A percentile compares a stretch with the other conserved stretches of the same genome.
phyloP scores from a whole-genome alignment of 2,797 vertebrate species.

The Paratrypauchen microcephalus region DNA sequence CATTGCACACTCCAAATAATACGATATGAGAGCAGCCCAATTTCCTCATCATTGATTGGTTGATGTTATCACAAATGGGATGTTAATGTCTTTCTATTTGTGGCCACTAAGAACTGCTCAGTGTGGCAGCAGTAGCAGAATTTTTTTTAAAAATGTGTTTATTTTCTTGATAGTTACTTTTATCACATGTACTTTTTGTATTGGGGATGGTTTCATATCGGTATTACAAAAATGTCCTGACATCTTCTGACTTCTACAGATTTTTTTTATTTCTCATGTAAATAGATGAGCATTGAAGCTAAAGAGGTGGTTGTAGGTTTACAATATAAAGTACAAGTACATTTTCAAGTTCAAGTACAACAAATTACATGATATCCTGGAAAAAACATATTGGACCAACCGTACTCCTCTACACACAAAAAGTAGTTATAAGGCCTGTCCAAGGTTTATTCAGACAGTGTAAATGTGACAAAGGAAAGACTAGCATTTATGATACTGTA shows the following conservation, averaged over 20 bases:
- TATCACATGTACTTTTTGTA: not conserved
- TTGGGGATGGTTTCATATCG: too few species aligned
- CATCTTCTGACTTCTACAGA: too few species aligned
- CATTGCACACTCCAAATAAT: slow-evolving; percentile 29
- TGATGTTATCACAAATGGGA: slow-evolving; percentile 63
- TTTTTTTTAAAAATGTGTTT: not conserved
- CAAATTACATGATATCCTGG: too few species aligned
- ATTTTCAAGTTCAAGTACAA: too few species aligned
- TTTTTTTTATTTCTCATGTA: too few species aligned
- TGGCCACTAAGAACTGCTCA: slow-evolving; percentile 50
- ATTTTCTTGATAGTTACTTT: not conserved
- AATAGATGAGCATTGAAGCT: too few species aligned
- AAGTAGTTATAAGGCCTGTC: not conserved
- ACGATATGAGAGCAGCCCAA: slow-evolving; percentile 56
- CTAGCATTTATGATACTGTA: not conserved
- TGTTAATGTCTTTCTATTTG: slow-evolving; percentile 70
- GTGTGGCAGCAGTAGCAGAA: not conserved
- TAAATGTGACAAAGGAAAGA: not conserved
- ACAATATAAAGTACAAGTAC: too few species aligned
- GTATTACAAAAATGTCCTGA: too few species aligned
- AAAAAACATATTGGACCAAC: too few species aligned
- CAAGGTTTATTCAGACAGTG: not conserved
- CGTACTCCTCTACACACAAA: not conserved
- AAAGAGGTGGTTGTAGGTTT: too few species aligned
- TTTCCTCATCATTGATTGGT: slow-evolving; percentile 59